Percentiles rank a stretch among this genome's conserved stretches.
These are phyloP conservation scores for Nycticryphes semicollaris DNA, from an alignment of 2,113 vertebrate genomes.

Conservation along the genomic window DNA sequence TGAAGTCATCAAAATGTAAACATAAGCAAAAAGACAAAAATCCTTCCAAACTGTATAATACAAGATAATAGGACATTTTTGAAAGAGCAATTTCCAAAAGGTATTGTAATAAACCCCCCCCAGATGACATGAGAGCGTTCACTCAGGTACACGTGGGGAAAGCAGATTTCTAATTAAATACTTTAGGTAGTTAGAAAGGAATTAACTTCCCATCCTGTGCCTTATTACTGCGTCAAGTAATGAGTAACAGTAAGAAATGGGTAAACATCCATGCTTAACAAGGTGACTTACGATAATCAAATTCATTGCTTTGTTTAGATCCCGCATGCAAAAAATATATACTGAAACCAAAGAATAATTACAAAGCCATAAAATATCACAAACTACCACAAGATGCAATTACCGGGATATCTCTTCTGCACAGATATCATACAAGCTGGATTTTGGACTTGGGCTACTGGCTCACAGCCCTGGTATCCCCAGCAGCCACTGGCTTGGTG, in stretches of 20 bases:
- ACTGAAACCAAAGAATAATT: background rate
- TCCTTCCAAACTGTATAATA: background rate
- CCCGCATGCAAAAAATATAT: background rate
- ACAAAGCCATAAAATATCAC: background rate
- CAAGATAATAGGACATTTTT: background rate
- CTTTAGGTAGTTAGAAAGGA: background rate
- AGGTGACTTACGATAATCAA: background rate
- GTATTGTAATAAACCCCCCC: background rate
- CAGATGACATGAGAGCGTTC: background rate
- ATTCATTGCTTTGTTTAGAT: background rate
- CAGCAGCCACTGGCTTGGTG: background rate
- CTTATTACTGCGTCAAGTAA: background rate
- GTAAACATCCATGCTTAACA: background rate
- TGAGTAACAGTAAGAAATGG: background rate
- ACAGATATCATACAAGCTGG: background rate
- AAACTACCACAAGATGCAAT: background rate
- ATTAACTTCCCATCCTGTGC: background rate
- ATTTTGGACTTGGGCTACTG: background rate
- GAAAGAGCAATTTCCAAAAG: background rate
- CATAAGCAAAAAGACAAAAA: background rate
- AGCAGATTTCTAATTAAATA: background rate
- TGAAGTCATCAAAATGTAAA: background rate
- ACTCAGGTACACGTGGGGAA: background rate
- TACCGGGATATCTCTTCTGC: background rate
- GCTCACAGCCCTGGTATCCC: background rate